These are phyloP conservation scores for Ceriagrion tenellum DNA, from an alignment of 2,888 invertebrate genomes.

Conservation along the genomic window DNA sequence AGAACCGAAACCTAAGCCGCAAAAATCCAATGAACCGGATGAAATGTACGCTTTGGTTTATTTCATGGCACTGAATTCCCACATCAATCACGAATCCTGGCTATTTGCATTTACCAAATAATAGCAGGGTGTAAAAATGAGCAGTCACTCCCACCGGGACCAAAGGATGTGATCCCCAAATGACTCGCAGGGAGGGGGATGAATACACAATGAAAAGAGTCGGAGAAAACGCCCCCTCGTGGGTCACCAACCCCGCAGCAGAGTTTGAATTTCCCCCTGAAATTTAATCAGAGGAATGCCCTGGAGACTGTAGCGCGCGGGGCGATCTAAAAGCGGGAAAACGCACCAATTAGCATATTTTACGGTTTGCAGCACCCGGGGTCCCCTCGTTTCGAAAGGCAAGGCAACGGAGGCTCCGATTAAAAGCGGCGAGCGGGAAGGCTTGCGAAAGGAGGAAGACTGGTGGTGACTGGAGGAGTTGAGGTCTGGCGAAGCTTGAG, in stretches of 20 bases:
- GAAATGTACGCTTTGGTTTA: too few species aligned
- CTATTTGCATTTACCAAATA: too few species aligned
- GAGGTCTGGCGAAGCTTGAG: too few species aligned
- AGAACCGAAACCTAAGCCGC: too few species aligned
- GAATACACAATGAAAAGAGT: not conserved
- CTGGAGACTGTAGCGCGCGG: not conserved
- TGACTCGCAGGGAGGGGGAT: not conserved
- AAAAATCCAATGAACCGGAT: too few species aligned
- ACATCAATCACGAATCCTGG: too few species aligned
- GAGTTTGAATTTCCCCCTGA: constrained; percentile 4
- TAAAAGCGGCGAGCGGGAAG: not conserved
- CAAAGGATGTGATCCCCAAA: too few species aligned
- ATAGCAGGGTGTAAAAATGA: too few species aligned
- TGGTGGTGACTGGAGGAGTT: too few species aligned
- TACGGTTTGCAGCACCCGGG: not conserved
- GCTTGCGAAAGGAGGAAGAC: not conserved
- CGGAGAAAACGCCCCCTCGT: not conserved
- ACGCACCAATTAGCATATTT: constrained; percentile 20
- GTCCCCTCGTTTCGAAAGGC: not conserved
- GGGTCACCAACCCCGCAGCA: not conserved
- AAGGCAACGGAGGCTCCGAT: not conserved
- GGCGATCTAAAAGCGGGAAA: not conserved
- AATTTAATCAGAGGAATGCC: constrained; percentile 1
- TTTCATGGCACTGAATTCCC: too few species aligned
- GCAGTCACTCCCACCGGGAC: too few species aligned